These are phyloP conservation scores for Tachina grossa DNA, from an alignment of 2,888 invertebrate genomes.

Conservation along the genomic window DNA sequence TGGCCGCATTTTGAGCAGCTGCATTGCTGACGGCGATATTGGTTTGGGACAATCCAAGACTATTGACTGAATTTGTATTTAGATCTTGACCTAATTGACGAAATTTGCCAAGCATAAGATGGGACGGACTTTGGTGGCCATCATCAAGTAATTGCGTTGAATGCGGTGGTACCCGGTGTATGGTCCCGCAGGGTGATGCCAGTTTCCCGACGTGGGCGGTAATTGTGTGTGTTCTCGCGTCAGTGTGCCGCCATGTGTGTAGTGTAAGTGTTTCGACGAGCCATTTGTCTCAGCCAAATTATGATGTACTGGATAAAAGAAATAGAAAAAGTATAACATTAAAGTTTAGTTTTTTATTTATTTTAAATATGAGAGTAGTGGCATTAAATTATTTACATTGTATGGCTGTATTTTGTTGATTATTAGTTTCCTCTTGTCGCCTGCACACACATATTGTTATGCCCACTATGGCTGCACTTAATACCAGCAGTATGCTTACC, in stretches of 20 bases:
- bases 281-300: slow-evolving; percentile 87
- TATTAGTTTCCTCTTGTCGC: slow-evolving; percentile 82
- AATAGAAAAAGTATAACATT: background rate
- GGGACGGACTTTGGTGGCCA: slow-evolving; percentile 93
- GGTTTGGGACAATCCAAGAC: slow-evolving; percentile 77
- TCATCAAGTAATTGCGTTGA: slow-evolving; percentile 84
- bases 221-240: slow-evolving; percentile 84
- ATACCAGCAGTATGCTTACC: slow-evolving; percentile 87
- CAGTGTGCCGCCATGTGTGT: slow-evolving; percentile 83
- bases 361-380: background rate
- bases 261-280: slow-evolving; percentile 85
- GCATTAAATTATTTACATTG: slow-evolving; percentile 79
- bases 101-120: slow-evolving; percentile 96
- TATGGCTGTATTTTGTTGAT: slow-evolving; percentile 84
- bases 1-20: slow-evolving; percentile 74
- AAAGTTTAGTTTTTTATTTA: background rate
- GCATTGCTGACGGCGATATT: slow-evolving; percentile 80
- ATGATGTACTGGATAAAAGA: slow-evolving; percentile 79
- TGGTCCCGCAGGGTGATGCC: slow-evolving; percentile 95
- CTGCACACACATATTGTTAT: slow-evolving; percentile 91
- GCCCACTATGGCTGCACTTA: slow-evolving; percentile 87
- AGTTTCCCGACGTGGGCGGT: slow-evolving; percentile 92
- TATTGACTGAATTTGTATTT: slow-evolving; percentile 85
- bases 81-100: slow-evolving; percentile 84
- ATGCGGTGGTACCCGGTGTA: slow-evolving; percentile 83